Conservation (phyloP, 2,113 vertebrate genomes). For the Lepisosteus oculatus region DNA sequence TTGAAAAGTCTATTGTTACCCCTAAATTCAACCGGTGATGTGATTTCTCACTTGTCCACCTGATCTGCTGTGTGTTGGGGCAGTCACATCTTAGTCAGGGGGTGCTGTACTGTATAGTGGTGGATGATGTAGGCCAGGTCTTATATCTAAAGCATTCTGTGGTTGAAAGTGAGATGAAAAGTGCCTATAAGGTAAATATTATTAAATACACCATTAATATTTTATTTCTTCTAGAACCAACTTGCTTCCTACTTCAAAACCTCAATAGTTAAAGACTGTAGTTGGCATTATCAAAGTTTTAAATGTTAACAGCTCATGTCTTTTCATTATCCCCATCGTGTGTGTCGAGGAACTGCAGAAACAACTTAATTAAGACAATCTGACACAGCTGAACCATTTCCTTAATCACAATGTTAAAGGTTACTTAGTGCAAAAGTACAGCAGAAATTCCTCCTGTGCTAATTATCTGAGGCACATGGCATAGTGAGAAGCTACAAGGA, state of each 20-base stretch:
- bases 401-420: conserved; percentile 6
- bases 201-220: conserved; percentile 21
- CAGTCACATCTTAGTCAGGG: too few species aligned
- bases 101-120: too few species aligned
- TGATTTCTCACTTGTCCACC: too few species aligned
- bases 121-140: too few species aligned
- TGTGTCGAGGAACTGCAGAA: background rate
- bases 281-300: background rate
- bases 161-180: too few species aligned
- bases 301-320: background rate
- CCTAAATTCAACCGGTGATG: too few species aligned
- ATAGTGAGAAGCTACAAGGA: background rate
- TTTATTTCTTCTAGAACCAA: conserved; percentile 10
- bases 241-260: conserved; percentile 2
- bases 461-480: background rate
- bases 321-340: background rate
- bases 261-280: background rate
- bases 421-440: background rate
- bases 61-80: too few species aligned
- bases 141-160: too few species aligned
- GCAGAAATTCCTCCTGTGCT: background rate
- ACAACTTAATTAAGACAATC: conserved; percentile 13
- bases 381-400: conserved; percentile 8
- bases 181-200: background rate
- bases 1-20: too few species aligned